phyloP scores from a whole-genome alignment of 2,797 vertebrate genomes.

The Poecile montanus region DNA sequence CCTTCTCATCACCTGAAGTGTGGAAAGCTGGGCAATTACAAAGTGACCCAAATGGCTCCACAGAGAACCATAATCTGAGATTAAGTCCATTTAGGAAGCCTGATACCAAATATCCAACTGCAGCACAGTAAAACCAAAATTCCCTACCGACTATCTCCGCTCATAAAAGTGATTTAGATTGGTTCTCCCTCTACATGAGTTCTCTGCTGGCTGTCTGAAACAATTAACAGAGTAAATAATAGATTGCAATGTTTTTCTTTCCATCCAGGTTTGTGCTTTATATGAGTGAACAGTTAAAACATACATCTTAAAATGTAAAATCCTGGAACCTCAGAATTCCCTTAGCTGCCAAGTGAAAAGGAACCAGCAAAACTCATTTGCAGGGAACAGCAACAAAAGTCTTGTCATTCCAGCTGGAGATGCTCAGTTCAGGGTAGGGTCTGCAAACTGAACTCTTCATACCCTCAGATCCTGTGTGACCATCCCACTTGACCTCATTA shows the following conservation, averaged over 20 bases:
- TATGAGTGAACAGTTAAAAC: not conserved
- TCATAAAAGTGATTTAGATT: constrained; percentile 65
- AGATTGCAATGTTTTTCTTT: constrained; percentile 24
- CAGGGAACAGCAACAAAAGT: not conserved
- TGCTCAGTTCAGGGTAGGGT: not conserved
- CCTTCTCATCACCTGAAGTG: constrained; percentile 26
- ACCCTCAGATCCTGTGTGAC: not conserved
- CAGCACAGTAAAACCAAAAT: constrained; percentile 50
- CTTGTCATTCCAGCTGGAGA: not conserved
- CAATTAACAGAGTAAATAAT: constrained; percentile 64
- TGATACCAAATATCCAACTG: constrained; percentile 41
- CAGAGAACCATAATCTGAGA: constrained; percentile 57
- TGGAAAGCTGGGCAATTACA: constrained; percentile 54
- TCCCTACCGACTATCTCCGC: constrained; percentile 22
- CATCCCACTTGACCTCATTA: not conserved
- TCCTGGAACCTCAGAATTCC: not conserved
- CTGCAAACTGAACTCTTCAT: not conserved
- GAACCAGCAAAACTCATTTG: not conserved
- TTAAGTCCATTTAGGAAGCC: constrained; percentile 52
- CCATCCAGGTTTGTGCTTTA: constrained; percentile 26
- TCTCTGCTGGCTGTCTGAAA: constrained; percentile 33
- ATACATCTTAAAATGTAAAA: not conserved
- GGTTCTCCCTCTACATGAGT: not conserved
- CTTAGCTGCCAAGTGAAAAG: not conserved
- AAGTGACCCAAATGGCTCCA: constrained; percentile 28